Conservation (phyloP, 2,113 vertebrate genomes). For the Melanocharis versteri region DNA sequence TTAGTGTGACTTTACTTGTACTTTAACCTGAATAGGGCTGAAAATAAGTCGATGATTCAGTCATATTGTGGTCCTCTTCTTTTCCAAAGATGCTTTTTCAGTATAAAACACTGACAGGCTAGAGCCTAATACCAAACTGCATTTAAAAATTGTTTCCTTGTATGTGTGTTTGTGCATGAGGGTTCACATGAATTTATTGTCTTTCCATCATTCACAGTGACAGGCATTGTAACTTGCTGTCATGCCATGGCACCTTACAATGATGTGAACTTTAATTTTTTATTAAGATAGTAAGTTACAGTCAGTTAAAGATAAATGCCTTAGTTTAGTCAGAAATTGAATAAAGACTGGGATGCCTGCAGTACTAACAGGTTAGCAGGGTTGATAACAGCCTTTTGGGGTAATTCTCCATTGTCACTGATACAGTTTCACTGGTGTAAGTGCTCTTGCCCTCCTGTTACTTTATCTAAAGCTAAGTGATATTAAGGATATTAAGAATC, state of each 20-base stretch:
- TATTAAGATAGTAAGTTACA: conserved; percentile 19
- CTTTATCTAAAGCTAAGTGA: not conserved
- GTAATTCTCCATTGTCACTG: not conserved
- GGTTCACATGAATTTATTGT: conserved; percentile 27
- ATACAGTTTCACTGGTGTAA: not conserved
- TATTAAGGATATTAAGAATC: not conserved
- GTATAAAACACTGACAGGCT: not conserved
- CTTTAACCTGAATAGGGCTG: not conserved
- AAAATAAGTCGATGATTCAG: conserved; percentile 15
- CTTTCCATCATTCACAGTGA: conserved; percentile 40
- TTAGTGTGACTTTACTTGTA: not conserved
- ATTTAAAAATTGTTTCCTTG: conserved; percentile 4
- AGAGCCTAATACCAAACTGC: not conserved
- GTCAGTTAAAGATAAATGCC: conserved; percentile 40
- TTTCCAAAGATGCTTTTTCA: not conserved
- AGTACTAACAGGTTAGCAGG: not conserved
- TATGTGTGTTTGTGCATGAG: conserved; percentile 9
- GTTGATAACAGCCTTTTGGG: not conserved
- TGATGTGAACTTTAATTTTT: conserved; percentile 51
- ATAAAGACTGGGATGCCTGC: not conserved
- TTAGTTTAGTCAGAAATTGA: not conserved
- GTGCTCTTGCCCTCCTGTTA: not conserved
- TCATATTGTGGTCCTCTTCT: not conserved
- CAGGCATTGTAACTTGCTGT: conserved; percentile 43
- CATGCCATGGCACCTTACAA: conserved; percentile 15